Evolutionary conservation across 1,140 invertebrate genomes (phyloP), one percentile per base, ranked within the genome.

Genomic region (Diplogasteroides magnus): DNA sequence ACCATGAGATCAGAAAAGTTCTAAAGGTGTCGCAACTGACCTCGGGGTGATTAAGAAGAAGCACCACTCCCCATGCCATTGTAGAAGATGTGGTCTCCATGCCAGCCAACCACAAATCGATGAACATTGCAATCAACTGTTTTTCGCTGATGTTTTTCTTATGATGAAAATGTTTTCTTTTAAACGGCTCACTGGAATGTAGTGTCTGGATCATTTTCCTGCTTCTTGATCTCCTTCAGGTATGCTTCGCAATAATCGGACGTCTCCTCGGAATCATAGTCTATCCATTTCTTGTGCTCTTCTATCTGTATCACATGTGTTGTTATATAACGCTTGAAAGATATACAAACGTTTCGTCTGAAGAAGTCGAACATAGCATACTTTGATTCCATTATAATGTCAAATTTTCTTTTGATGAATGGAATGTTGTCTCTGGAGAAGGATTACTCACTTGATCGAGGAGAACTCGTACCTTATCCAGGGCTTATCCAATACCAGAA

Each of bases 171-270:
- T n/a, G n/a, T n/a, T n/a, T n/a, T n/a, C n/a, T n/a, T n/a, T n/a
- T n/a, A n/a, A n/a, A n/a, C n/a, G n/a, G n/a, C 58, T 62, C 29
- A 67, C 69, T 56, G 48, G 32, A 71, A 72, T 2, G 29, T 60
- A 48, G 61, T 67, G 28, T 72, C 70, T 27, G 58, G 58, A 13
- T 29, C 23, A 0, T 26, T 48, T 56, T 72, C 65, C 62, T 60
- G 15, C 15, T 57, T 72, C 27, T 31, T 67, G 64, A 62, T 58
- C 31, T 72, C 70, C 48, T 72, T 72, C 59, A 72, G 58, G 48
- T 61, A 72, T 19, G 70, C 70, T 31, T 72, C 70, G 2, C 66
- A 64, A 68, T 62, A 64, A 28, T 72, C 70, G 11, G 64, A 60
- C n/a, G 32, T 61, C 2, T 67, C 65, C 62, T 72, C 70, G 27